Base-by-base conservation (phyloP, 2,797 vertebrate species). In the Eleutherodactylus coqui region DNA sequence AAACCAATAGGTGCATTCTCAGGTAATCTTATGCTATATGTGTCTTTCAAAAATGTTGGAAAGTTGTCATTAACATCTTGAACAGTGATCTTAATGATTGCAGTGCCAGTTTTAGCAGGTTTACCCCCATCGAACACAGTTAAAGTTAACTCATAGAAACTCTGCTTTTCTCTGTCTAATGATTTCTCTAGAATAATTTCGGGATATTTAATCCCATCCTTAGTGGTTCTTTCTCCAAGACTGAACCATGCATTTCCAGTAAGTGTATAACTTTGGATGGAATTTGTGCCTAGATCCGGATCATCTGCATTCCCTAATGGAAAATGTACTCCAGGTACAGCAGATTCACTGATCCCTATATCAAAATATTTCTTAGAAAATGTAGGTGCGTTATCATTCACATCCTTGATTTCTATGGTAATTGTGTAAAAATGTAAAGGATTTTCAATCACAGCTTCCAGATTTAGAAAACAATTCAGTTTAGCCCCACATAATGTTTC, bases 391-490 rank as follows among this genome's bases (percentile, higher is more conserved):
- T 70, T 70, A 41, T 70, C 67, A 82, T 96, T 96, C 34, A 95
- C 60, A 86, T 96, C 95, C 64, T 91, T 90, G 73, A 96, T 91
- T 60, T 70, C 67, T 70, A 70, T 41, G 13, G 21, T 24, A 9
- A 70, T 41, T 41, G 67, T 70, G 5, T 93, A 90, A 17, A 91
- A 70, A 95, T 53, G 49, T 90, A 88, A 76, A n/a, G n/a, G n/a
- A n/a, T n/a, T n/a, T n/a, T n/a, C n/a, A n/a, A 93, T 69, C 13
- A 96, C 94, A 43, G 93, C 91, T 83, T 90, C 92, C n/a, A n/a
- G n/a, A n/a, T n/a, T n/a, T 0, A 96, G 84, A 13, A 92, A 11
- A 70, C 95, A 96, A 0, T 45, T 88, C 0, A 83, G 0, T 32
- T 78, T 93, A 53, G 92, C 89, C 1, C 92, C 92, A 36, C 94